These are phyloP conservation scores for Trematomus bernacchii DNA, from an alignment of 2,797 vertebrate species.

Conservation along the genomic window DNA sequence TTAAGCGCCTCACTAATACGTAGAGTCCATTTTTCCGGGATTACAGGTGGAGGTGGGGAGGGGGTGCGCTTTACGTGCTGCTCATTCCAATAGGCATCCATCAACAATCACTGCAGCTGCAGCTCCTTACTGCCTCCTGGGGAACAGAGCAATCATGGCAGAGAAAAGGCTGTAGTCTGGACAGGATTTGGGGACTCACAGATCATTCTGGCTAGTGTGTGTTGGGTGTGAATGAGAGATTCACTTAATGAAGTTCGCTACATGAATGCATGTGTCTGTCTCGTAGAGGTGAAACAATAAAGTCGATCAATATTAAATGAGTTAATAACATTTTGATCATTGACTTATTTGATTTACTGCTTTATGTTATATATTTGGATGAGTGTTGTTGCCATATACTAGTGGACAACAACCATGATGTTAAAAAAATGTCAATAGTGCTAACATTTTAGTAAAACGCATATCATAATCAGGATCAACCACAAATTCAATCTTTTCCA, in stretches of 20 bases:
- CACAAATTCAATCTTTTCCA: too few relatives aligned
- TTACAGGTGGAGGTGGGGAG: slow-evolving; percentile 45
- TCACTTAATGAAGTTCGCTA: background rate
- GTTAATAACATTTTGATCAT: background rate
- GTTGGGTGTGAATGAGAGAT: background rate
- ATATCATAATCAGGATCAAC: too few relatives aligned
- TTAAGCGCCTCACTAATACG: slow-evolving; percentile 65
- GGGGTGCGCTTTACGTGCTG: slow-evolving; percentile 43
- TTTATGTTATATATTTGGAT: too few relatives aligned
- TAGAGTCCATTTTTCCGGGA: slow-evolving; percentile 68
- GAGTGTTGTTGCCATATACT: too few relatives aligned
- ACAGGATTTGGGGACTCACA: slow-evolving; percentile 29
- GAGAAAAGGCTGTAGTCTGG: slow-evolving; percentile 41
- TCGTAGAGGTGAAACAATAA: background rate
- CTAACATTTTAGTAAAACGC: too few relatives aligned
- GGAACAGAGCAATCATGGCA: slow-evolving; percentile 63
- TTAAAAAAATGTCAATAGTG: too few relatives aligned
- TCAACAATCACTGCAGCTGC: slow-evolving; percentile 54
- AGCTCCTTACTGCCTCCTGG: slow-evolving; percentile 47
- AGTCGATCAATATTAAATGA: background rate
- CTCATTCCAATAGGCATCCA: slow-evolving; percentile 64
- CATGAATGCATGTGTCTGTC: background rate
- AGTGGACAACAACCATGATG: too few relatives aligned
- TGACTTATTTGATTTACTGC: background rate
- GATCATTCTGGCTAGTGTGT: slow-evolving; percentile 17